A percentile compares a stretch with the other conserved stretches of the same genome.
These are phyloP conservation scores for Prionailurus bengalensis DNA, from an alignment of 2,113 vertebrate species.

Conservation along the genomic window DNA sequence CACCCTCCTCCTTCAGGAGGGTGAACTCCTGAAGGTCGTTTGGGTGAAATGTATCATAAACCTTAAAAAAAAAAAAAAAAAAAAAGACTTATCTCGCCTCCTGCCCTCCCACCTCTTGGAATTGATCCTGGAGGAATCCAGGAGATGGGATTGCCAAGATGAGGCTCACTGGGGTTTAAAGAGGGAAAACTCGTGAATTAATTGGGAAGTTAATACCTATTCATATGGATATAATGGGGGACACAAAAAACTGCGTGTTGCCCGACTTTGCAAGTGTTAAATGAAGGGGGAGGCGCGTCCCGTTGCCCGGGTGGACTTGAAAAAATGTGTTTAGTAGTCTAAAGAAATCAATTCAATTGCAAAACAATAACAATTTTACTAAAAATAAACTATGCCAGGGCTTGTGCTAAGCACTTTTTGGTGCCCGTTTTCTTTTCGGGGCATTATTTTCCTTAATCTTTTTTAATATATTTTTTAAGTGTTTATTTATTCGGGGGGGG, in stretches of 20 bases:
- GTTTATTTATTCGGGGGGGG: no score
- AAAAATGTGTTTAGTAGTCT: background rate
- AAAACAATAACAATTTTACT: background rate
- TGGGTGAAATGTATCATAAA: background rate
- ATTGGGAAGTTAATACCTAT: background rate
- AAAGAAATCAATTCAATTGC: background rate
- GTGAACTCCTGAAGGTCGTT: background rate
- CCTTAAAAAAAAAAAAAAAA: background rate
- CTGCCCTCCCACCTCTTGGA: background rate
- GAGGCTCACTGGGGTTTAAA: background rate
- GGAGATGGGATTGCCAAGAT: background rate
- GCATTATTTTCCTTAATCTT: background rate
- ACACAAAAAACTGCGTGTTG: fast-evolving
- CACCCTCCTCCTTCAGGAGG: background rate
- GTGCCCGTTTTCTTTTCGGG: background rate
- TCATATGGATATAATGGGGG: fast-evolving
- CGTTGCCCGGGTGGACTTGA: no score
- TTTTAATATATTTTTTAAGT: background rate
- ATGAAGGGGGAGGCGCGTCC: fast-evolving
- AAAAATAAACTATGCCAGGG: background rate
- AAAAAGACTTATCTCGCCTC: background rate
- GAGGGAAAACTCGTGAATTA: fast-evolving
- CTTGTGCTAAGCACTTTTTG: background rate
- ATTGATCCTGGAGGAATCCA: background rate
- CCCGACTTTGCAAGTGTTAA: background rate